Base-by-base conservation (phyloP, 2,797 vertebrate genomes). In the Valencia hispanica region DNA sequence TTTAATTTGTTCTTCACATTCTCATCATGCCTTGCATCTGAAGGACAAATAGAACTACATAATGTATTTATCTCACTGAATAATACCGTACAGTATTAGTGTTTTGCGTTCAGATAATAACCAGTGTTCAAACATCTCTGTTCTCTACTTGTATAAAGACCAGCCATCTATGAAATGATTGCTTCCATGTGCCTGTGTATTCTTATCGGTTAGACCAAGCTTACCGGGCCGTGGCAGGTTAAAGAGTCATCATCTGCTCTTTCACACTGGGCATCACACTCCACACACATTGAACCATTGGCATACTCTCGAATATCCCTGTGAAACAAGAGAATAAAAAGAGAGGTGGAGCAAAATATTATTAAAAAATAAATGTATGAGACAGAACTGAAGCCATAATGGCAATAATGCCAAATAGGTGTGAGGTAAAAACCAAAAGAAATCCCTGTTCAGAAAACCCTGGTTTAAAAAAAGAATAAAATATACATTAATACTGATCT, bases 291-390 rank as follows among this genome's bases (percentile, higher is more conserved):
- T 0, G 97, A 97, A 5, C 96, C 96, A 0, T 99, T 99, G 20
- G 96, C 96, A 85, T 97, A 99, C 77, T 99, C 98, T 17, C 98
- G 96, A 27, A 96, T 95, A 73, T 99, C 98, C 90, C 98, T 99
- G 92, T 47, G 80, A 90, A 68, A 43, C 25, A 43, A 14, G 66
- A 84, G 27, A 86, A 61, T 81, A 51, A 76, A 45, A 70, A 87
- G 69, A 50, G 34, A 41, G 15, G 36, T 45, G 41, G 72, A 68
- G 85, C n/a, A 91, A 68, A 90, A 70, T 75, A 57, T 73, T 34
- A 43, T 39, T 22, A 65, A 65, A 65, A 10, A 39, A 39, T 39
- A 65, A 11, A 25, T 65, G 10, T 39, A 22, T 36, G 34, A 39
- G 18, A 11, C 30, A 66, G 8, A 41, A 41, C 36, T 25, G 36